These are phyloP conservation scores for Porites australiensis DNA, from an alignment of 64 coral and sea anemone species.

Conservation along the genomic window DNA sequence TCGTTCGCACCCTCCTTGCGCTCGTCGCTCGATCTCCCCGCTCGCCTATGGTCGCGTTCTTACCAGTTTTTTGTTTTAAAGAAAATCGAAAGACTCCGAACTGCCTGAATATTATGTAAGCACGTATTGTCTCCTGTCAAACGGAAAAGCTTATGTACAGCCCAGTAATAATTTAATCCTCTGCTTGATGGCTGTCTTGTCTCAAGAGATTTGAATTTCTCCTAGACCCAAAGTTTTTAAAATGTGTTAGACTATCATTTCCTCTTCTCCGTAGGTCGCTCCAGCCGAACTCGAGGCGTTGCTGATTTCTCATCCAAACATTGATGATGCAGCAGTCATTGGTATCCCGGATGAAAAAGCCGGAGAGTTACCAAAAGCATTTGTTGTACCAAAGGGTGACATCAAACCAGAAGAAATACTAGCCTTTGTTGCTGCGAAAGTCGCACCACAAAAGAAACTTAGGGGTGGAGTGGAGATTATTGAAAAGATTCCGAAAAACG, in stretches of 20 bases:
- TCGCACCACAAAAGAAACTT: slow-evolving; percentile 83
- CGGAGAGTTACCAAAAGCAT: slow-evolving; percentile 85
- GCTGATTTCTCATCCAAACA: slow-evolving; percentile 80
- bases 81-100: too few species aligned
- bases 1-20: too few species aligned
- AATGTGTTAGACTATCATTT: not conserved
- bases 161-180: too few species aligned
- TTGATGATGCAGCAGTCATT: slow-evolving; percentile 86
- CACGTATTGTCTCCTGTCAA: too few species aligned
- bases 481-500: slow-evolving; percentile 75
- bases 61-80: too few species aligned
- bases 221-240: too few species aligned
- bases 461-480: slow-evolving; percentile 81
- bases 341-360: slow-evolving; percentile 78
- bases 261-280: slow-evolving; percentile 49
- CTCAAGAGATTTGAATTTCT: too few species aligned
- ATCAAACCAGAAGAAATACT: slow-evolving; percentile 60
- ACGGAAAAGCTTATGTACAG: too few species aligned
- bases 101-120: too few species aligned
- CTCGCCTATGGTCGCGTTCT: too few species aligned
- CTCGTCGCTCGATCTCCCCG: too few species aligned
- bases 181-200: too few species aligned
- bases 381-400: slow-evolving; percentile 66
- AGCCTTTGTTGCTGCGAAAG: slow-evolving; percentile 60
- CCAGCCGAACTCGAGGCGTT: slow-evolving; percentile 85